A percentile compares a stretch with the other conserved stretches of the same genome.
phyloP scores from a whole-genome alignment of 2,888 invertebrate species.

The Hypercompe scribonia region DNA sequence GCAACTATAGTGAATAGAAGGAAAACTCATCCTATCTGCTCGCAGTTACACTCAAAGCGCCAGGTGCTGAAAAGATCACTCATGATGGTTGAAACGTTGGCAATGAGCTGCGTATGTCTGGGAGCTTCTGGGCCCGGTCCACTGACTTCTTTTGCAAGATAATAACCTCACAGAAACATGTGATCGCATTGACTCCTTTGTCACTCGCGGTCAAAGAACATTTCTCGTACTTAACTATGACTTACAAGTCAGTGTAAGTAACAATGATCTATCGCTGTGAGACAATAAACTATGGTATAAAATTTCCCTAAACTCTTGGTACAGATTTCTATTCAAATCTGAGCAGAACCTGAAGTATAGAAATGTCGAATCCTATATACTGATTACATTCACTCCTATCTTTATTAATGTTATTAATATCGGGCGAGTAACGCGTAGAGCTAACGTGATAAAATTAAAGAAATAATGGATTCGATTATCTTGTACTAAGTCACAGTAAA shows the following conservation, averaged over 20 bases:
- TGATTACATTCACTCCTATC: neutral
- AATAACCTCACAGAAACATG: no score
- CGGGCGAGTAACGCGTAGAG: slow-evolving; percentile 16
- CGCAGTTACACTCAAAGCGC: neutral
- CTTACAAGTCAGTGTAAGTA: no score
- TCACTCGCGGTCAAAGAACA: neutral
- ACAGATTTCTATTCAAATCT: neutral
- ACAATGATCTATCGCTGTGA: no score
- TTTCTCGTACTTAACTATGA: neutral
- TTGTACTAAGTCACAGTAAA: slow-evolving; percentile 22
- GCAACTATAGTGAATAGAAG: neutral
- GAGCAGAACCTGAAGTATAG: neutral
- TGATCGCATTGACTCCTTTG: no score
- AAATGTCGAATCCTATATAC: neutral
- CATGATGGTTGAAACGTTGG: no score
- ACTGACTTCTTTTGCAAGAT: no score
- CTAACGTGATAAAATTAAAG: slow-evolving; percentile 29
- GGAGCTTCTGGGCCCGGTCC: neutral
- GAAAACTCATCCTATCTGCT: neutral
- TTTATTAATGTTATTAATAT: slow-evolving; percentile 25
- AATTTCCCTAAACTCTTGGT: neutral
- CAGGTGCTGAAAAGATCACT: neutral
- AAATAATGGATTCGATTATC: slow-evolving; percentile 31
- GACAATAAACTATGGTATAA: neutral
- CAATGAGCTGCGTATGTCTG: neutral